Base-by-base conservation (phyloP, 2,888 invertebrate genomes). In the Nebria brevicollis region DNA sequence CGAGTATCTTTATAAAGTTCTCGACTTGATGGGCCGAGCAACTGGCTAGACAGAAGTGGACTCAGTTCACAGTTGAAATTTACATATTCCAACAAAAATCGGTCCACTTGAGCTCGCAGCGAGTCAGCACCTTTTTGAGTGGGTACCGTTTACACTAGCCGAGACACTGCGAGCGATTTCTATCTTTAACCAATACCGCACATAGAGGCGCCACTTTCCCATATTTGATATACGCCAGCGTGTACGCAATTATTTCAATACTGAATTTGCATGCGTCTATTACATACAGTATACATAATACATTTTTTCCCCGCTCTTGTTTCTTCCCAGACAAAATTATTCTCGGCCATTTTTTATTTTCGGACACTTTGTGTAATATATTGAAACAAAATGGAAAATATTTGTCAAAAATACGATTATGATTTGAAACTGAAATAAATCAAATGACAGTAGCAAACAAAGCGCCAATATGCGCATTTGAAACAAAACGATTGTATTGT, bases 1-100 rank as follows among this genome's bases (percentile, higher is more conserved):
- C 74, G 43, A 79, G 79, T 79, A 75, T 79, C 79, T 79, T 79
- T 79, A 79, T 79, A 79, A 74, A 79, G 79, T 79, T 73, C 79
- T 79, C 68, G 74, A 79, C 25, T 41, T 66, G 78, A 66, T 66
- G 72, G 65, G 77, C 72, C 43, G 72, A 4, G 26, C 34, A 34
- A 34, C 34, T 34, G 42, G 41, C 42, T 15, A 73, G 34, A 25
- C 73, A 73, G 73, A 80, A 80, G 75, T 80, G 72, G 75, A 80
- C 70, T 80, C 75, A 43, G 80, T 75, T 75, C 75, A 54, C 11
- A 72, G 75, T 80, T 80, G 82, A 85, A 87, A 88, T 89, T 89
- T 88, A 88, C 89, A 89, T 89, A 88, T 87, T 88, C 86, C 88
- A 88, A 88, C 87, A 88, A 87, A 88, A 89, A 88, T 88, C 87